Evolutionary conservation across 2,888 invertebrate species (phyloP), one percentile per base, ranked within the genome.

Genomic region (Malachius bipustulatus): DNA sequence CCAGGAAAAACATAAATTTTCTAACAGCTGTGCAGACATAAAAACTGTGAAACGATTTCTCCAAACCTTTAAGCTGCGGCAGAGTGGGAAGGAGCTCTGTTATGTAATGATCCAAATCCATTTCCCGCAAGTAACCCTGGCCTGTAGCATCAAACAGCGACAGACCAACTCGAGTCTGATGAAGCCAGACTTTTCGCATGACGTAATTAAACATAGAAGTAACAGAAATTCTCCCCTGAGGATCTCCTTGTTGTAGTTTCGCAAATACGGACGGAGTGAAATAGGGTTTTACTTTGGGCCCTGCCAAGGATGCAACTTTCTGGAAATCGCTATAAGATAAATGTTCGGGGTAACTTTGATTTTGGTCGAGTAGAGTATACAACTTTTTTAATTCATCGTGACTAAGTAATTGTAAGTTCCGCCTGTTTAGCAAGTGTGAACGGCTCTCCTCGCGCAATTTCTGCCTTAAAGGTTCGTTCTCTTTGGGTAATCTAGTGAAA

Each of bases 11-110:
- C 51, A 96, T 75, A 65, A 97, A 94, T 59, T 94, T 93, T 47
- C 94, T 71, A 0, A 91, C 91, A 2, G 91, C 94, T 1, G 94
- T 93, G 57, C 94, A 94, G 12, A 93, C 83, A 59, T 96, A 97
- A 67, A 96, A 96, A 8, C 84, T 87, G 52, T 90, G 88, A 64
- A 96, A 94, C 0, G 91, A 89, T 19, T 85, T 82, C 60, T 93
- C 90, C 34, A 96, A 63, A 0, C 89, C 87, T 56, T 90, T 84
- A 3, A 94, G 64, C 35, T 93, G 91, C 0, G 87, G 82, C 26
- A 96, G 63, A 0, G 93, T 90, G 0, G 94, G 94, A 35, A 96
- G 84, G 35, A 96, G 66, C 55, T 96, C 94, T 10, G 82, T 73
- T 48, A 96, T 91, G 57, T 96, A 97, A 60, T 85, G 90, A 60